Evolutionary conservation across 1,140 invertebrate species (phyloP), one percentile per base, ranked within the genome.

Genomic region (Drosophila pallidifrons): DNA sequence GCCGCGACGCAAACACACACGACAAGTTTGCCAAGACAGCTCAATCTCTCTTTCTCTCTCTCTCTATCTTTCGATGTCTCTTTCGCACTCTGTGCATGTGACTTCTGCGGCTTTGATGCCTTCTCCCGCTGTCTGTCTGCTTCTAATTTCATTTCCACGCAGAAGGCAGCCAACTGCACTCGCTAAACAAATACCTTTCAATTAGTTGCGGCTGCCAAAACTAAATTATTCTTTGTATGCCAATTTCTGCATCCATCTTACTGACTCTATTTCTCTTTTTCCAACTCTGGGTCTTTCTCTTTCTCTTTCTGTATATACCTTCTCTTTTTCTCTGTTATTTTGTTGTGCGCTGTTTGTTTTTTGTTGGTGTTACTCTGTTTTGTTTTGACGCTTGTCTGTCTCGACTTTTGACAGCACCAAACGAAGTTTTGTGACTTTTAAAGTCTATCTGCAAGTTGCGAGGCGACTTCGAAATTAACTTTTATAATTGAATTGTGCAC

Each of bases 141-240:
- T 28, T 65, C 55, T 75, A 75, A 78, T 75, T 75, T 70, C 46
- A 60, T 69, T 78, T 78, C 57, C 57, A 67, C 72, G 59, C 64
- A 69, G 55, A 51, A 54, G 59, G 49, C 68, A 64, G 8, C 68
- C 49, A 64, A 55, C 68, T 76, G 75, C 69, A 77, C 35, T 71
- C 76, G 66, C 76, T 79, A 79, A 79, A 79, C 76, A 79, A 79
- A 79, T 79, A 79, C 76, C 76, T 79, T 79, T 79, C 76, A 79
- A 79, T 79, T 79, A 79, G 76, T 71, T 79, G 76, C 66, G 76
- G 72, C 73, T 75, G 76, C 61, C 76, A 71, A 79, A 79, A 75
- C 72, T 79, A 79, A 79, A 79, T 79, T 75, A 78, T 75, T 70
- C 72, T 75, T 78, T 71, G 66, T 75, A 65, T 57, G 60, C 16